Conservation (phyloP, 2,888 invertebrate species). For the Pachycephus smyrnensis region DNA sequence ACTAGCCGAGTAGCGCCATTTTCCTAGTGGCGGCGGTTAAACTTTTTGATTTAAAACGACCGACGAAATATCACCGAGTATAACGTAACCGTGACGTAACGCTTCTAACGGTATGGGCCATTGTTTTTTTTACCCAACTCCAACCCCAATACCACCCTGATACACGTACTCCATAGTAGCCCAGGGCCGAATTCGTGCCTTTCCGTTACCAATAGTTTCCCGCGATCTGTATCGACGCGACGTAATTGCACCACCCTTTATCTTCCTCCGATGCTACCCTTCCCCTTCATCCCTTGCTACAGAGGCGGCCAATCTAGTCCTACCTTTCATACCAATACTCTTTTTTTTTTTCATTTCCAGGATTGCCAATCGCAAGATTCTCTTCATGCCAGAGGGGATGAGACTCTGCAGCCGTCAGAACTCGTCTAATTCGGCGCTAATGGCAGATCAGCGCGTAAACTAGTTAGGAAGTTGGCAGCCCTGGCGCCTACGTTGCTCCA, state of each 20-base stretch:
- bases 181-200: neutral
- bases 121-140: neutral
- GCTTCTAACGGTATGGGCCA: no score
- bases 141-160: neutral
- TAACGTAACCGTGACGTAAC: neutral
- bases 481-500: conserved; percentile 11
- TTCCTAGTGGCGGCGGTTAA: conserved; percentile 7
- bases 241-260: conserved; percentile 17
- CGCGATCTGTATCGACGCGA: conserved; percentile 18
- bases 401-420: conserved; percentile 1
- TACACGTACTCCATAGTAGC: neutral
- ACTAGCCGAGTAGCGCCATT: conserved; percentile 15
- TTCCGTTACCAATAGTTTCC: conserved; percentile 6
- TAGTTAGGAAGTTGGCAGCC: conserved; percentile 14
- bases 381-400: neutral
- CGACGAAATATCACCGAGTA: neutral
- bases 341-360: conserved; percentile 11
- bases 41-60: conserved; percentile 31
- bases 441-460: conserved; percentile 16
- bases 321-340: neutral
- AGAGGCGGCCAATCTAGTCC: neutral
- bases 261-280: neutral
- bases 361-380: conserved; percentile 18
- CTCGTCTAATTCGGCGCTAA: conserved; percentile 3
- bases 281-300: neutral